Percentiles rank a stretch among this genome's conserved stretches.
phyloP scores from a whole-genome alignment of 2,888 invertebrate genomes.

The Andrena chrysosceles region DNA sequence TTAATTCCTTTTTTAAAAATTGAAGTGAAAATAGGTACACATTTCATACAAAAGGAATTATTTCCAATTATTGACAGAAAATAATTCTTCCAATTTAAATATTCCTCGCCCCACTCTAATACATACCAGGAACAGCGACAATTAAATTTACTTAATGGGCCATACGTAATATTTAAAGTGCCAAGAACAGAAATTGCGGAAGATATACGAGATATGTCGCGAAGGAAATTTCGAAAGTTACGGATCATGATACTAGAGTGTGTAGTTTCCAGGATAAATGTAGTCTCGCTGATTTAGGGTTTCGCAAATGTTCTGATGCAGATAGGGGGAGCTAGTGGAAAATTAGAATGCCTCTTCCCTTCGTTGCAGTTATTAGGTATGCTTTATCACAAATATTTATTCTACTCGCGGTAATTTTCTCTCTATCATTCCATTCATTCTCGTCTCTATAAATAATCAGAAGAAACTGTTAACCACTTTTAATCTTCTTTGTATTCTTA shows the following conservation, averaged over 20 bases:
- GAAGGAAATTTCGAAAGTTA: constrained; percentile 6
- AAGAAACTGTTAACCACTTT: no score
- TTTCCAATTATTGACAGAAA: no score
- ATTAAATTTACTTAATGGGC: constrained; percentile 23
- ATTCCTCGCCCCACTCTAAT: background rate
- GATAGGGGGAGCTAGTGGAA: background rate
- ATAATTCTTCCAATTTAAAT: background rate
- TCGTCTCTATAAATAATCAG: no score
- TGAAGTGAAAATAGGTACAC: no score
- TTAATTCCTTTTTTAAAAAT: no score
- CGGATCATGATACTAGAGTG: background rate
- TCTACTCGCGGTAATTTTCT: background rate
- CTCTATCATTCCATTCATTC: no score
- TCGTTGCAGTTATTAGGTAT: background rate
- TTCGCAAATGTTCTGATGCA: background rate
- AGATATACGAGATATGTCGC: background rate
- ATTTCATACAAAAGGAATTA: no score
- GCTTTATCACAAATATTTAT: background rate
- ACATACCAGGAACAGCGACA: background rate
- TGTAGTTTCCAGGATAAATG: background rate
- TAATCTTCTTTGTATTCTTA: no score
- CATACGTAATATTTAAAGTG: background rate
- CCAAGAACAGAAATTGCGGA: background rate
- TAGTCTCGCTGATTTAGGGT: background rate
- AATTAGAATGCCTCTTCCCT: background rate